phyloP scores from a whole-genome alignment of 92 coral and sea anemone genomes.

The Umimayanthus kanabou region DNA sequence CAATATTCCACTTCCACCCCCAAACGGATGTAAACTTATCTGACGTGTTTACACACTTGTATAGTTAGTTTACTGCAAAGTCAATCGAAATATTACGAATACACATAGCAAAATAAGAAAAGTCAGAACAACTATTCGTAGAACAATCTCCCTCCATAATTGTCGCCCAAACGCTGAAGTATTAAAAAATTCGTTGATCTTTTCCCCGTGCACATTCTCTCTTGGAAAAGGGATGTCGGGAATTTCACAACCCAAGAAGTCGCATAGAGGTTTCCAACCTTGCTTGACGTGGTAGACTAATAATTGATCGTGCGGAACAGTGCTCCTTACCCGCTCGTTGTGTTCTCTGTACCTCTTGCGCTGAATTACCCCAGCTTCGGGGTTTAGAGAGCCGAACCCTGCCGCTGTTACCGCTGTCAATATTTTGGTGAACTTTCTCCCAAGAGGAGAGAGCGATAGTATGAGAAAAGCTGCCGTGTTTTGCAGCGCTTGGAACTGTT shows the following conservation, averaged over 20 bases:
- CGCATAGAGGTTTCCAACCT: constrained; percentile 30
- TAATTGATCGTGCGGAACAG: constrained; percentile 22
- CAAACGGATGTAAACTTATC: neutral
- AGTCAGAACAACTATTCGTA: neutral
- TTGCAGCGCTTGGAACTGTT: constrained; percentile 30
- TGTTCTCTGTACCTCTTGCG: constrained; percentile 38
- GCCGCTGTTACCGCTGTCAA: constrained; percentile 29
- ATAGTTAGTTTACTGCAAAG: neutral
- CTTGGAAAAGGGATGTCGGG: constrained; percentile 29
- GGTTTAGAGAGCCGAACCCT: constrained; percentile 17
- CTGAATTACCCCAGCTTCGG: constrained; percentile 25
- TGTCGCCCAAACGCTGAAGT: constrained; percentile 31
- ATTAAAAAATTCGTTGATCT: constrained; percentile 27
- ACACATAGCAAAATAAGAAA: neutral
- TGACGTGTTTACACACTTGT: neutral
- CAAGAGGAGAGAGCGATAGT: constrained; percentile 26
- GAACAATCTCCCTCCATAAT: constrained; percentile 26
- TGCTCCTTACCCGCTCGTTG: constrained; percentile 13
- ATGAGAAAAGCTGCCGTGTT: constrained; percentile 24
- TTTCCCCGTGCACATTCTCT: constrained; percentile 23
- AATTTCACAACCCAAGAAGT: constrained; percentile 20
- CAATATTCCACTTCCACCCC: too few species aligned
- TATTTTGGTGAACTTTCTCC: constrained; percentile 30
- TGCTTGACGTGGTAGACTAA: constrained; percentile 24
- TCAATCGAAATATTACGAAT: neutral